Conservation (phyloP, 2,888 invertebrate species). For the Masnerella sp. region DNA sequence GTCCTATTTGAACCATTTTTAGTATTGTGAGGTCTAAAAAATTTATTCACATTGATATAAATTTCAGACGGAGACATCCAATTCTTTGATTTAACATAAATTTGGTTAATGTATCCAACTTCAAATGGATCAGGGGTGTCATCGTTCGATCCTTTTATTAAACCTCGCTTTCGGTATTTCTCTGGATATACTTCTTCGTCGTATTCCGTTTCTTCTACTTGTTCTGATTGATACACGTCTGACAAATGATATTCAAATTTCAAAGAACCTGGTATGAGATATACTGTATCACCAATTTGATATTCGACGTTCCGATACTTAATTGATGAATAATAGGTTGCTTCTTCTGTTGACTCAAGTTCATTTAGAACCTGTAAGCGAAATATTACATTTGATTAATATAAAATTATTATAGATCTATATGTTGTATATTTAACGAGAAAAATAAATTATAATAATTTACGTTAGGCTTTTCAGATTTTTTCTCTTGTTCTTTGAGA, state of each 20-base stretch:
- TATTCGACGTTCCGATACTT: constrained; percentile 82
- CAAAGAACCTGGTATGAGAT: constrained; percentile 83
- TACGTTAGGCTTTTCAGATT: constrained; percentile 62
- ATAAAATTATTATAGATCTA: too few relatives aligned
- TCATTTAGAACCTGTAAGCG: constrained; percentile 18
- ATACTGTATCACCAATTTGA: constrained; percentile 84
- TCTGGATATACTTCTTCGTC: constrained; percentile 89
- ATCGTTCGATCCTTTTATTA: constrained; percentile 84
- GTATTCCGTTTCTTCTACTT: constrained; percentile 69
- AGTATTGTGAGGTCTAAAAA: constrained; percentile 88
- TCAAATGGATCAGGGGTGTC: constrained; percentile 88
- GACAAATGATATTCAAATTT: constrained; percentile 78
- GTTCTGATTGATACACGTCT: constrained; percentile 29
- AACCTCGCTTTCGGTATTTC: constrained; percentile 87
- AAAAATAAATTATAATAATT: background rate
- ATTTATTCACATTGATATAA: constrained; percentile 82
- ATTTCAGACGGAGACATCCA: constrained; percentile 81
- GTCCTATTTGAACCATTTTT: constrained; percentile 80
- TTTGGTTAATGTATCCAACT: constrained; percentile 84
- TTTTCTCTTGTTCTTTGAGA: constrained; percentile 14
- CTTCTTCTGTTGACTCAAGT: constrained; percentile 37
- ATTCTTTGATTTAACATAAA: constrained; percentile 79
- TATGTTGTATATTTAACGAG: background rate
- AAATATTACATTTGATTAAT: too few relatives aligned
- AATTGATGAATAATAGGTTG: constrained; percentile 77